Percentiles rank a stretch among this genome's conserved stretches.
phyloP scores from a whole-genome alignment of 2,797 vertebrate species.

The Propithecus perrieri region DNA sequence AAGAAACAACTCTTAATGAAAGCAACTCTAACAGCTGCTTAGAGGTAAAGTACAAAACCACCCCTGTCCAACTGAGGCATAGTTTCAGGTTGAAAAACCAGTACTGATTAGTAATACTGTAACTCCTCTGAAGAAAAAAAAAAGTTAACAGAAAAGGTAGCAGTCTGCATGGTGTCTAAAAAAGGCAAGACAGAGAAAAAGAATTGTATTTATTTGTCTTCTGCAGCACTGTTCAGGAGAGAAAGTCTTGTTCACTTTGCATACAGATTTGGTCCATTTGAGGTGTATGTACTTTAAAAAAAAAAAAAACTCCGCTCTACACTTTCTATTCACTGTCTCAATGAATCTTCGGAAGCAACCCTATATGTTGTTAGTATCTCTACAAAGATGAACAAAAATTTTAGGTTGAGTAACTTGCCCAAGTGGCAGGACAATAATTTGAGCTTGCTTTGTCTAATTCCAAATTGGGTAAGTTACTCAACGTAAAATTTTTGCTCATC shows the following conservation, averaged over 20 bases:
- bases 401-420: not conserved
- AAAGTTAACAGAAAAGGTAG: not conserved
- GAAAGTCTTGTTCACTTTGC: not conserved
- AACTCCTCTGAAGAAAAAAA: not conserved
- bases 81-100: not conserved
- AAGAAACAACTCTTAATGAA: not conserved
- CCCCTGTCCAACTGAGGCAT: not conserved
- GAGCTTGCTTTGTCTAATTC: not conserved
- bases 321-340: not conserved
- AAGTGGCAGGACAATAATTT: not conserved
- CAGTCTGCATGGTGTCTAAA: not conserved
- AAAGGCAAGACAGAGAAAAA: not conserved
- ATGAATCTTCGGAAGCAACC: not conserved
- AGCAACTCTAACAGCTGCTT: not conserved
- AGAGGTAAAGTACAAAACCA: not conserved
- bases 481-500: not conserved
- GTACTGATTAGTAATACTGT: not conserved
- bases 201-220: not conserved
- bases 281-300: not conserved
- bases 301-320: not conserved
- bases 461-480: not conserved
- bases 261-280: not conserved
- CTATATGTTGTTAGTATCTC: not conserved
- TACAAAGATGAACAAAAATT: not conserved
- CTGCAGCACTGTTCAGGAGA: not conserved